Conservation (phyloP, 2,888 invertebrate species). For the Monochamus alternatus region DNA sequence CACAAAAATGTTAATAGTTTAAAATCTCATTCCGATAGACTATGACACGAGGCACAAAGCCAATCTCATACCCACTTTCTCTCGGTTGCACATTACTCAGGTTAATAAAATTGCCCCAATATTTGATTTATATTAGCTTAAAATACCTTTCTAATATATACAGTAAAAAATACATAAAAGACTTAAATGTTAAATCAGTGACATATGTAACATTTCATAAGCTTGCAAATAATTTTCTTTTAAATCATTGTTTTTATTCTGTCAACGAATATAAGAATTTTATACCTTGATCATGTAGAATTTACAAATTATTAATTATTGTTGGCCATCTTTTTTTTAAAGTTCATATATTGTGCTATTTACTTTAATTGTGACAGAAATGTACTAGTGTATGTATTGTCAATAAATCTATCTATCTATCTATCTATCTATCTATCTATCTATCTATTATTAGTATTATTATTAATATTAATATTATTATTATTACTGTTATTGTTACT, state of each 20-base stretch:
- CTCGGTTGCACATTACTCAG: background rate
- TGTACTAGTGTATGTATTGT: background rate
- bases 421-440: too few relatives aligned
- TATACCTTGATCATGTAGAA: background rate
- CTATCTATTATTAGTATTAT: too few relatives aligned
- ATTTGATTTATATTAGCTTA: too few relatives aligned
- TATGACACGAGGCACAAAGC: background rate
- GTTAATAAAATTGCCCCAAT: background rate
- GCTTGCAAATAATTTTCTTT: background rate
- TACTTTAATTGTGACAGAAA: background rate
- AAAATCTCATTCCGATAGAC: background rate
- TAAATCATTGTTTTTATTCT: background rate
- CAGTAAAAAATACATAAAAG: background rate
- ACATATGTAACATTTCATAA: background rate
- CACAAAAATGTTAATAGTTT: background rate
- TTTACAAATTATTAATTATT: background rate
- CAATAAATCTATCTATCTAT: background rate
- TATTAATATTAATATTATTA: too few relatives aligned
- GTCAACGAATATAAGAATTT: background rate
- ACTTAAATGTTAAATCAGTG: background rate
- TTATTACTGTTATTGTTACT: too few relatives aligned
- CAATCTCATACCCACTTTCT: background rate
- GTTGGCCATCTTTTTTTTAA: background rate
- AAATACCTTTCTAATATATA: too few relatives aligned
- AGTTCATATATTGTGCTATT: background rate